Evolutionary conservation across 2,888 invertebrate species (phyloP), one percentile per base, ranked within the genome.

Genomic region (Psococerastis gibbosa): DNA sequence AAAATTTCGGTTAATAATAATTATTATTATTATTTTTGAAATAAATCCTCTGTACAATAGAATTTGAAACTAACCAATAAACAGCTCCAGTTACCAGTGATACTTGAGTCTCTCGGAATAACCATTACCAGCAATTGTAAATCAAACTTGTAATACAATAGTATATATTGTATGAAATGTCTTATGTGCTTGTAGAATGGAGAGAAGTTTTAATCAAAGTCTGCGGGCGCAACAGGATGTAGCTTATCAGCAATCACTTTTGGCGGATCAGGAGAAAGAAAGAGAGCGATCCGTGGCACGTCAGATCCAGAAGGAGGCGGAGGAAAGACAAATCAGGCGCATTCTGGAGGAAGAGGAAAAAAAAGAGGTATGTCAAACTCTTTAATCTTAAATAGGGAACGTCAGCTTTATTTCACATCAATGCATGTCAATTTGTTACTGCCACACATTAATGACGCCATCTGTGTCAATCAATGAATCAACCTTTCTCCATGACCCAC

Each of bases 241-340:
- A 58, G 95, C 94, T 1, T 97, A 92, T 58, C 72, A 81, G 58
- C 84, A 84, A 60, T 92, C 92, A 3, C 65, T 95, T 32, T 70
- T 77, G 32, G 89, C 88, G 0, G 95, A 97, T 62, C 91, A 92
- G 60, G 91, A 92, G 61, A 95, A 95, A 64, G 94, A 94, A 60
- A 69, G 83, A 1, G 66, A 67, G 41, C 70, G 75, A 31, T 70
- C 71, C 51, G 70, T 73, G 49, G 73, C 73, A 51, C 61, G 65
- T 2, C 66, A 67, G 47, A 72, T 68, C 15, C 62, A 63, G 6
- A 66, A 65, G 32, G 61, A 65, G 51, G 61, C 63, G 43, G 62
- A 65, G 50, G 63, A 65, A 52, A 61, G 65, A 54, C 60, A 67
- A 55, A 60, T 67, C 52, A 49, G 70, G 72, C 52, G 64, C 68